Evolutionary conservation across 2,113 vertebrate genomes (phyloP).

Genomic region (Amphilophus citrinellus): DNA sequence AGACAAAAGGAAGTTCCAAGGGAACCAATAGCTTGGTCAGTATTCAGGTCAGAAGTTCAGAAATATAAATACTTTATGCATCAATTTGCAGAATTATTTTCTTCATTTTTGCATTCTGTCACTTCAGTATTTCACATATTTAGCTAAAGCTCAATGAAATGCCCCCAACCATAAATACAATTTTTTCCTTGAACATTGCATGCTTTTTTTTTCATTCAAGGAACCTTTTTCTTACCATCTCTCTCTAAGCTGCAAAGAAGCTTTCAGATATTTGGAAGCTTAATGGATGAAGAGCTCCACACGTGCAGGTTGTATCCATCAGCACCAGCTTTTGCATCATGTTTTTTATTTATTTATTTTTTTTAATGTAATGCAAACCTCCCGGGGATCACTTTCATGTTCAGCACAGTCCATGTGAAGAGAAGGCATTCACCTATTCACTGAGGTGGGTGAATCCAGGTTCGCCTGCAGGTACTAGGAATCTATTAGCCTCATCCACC

Average conservation of each 20-base stretch:
- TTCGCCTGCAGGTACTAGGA: constrained; percentile 21
- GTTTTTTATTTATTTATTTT: neutral
- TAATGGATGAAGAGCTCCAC: neutral
- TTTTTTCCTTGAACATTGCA: neutral
- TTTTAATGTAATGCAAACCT: neutral
- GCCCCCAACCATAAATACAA: neutral
- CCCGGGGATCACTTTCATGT: neutral
- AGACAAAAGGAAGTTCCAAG: neutral
- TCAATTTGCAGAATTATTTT: constrained; percentile 15
- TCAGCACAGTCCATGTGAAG: neutral
- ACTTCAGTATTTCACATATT: neutral
- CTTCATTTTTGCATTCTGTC: neutral
- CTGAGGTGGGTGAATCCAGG: constrained; percentile 18
- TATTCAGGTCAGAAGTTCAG: neutral
- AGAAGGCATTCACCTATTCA: constrained; percentile 13
- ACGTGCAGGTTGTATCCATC: constrained; percentile 30
- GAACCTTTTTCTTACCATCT: neutral
- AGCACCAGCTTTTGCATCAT: neutral
- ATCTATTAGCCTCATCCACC: constrained; percentile 42
- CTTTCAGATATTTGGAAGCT: neutral
- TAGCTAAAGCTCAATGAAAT: neutral
- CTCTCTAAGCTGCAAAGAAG: neutral
- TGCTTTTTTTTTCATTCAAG: neutral
- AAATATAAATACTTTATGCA: neutral
- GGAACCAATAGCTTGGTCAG: neutral